These are phyloP conservation scores for Heterocephalus glaber DNA, from an alignment of 2,113 vertebrate species.

Conservation along the genomic window DNA sequence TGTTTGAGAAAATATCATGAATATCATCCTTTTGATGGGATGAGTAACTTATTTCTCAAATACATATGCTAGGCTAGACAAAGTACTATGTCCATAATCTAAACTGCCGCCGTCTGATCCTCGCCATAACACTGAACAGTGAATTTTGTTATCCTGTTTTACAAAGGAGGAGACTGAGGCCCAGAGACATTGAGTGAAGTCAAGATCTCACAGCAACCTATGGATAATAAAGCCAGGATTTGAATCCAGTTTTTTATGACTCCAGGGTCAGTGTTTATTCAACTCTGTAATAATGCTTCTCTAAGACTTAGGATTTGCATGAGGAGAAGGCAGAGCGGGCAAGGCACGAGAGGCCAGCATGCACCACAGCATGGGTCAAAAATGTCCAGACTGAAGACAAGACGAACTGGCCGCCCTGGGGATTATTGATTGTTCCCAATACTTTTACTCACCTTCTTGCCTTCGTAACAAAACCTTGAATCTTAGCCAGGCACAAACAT, in stretches of 20 bases:
- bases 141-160: background rate
- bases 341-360: background rate
- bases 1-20: background rate
- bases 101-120: too few species aligned
- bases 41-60: background rate
- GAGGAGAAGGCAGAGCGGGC: background rate
- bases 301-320: background rate
- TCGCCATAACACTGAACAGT: background rate
- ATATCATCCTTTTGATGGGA: background rate
- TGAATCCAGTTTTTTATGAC: background rate
- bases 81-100: too few species aligned
- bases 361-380: rapidly evolving
- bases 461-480: background rate
- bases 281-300: background rate
- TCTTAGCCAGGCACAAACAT: background rate
- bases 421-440: background rate
- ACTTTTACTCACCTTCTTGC: background rate
- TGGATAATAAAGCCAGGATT: background rate
- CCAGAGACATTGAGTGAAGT: background rate
- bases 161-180: background rate
- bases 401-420: rapidly evolving
- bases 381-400: background rate
- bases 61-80: background rate
- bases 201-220: background rate
- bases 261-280: background rate